Evolutionary conservation across 2,113 vertebrate genomes (phyloP).

Genomic region (Phaethornis superciliosus): DNA sequence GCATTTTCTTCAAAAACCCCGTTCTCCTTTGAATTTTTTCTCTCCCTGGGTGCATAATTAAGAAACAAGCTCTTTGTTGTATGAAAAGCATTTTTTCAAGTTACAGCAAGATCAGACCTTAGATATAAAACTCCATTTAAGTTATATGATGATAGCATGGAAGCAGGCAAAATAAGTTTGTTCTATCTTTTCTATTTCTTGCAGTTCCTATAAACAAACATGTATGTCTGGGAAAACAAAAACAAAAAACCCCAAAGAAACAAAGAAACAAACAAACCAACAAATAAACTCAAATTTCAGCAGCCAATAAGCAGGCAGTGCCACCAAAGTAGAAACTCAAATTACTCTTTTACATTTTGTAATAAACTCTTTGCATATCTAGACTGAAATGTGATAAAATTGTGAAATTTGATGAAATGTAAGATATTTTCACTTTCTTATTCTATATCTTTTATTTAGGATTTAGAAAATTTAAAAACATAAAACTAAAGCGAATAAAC

Average conservation of each 20-base stretch:
- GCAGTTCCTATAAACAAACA: neutral
- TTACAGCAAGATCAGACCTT: neutral
- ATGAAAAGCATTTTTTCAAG: neutral
- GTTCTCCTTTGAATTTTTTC: neutral
- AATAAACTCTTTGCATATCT: neutral
- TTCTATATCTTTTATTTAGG: neutral
- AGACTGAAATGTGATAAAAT: neutral
- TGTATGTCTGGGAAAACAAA: neutral
- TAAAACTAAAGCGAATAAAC: neutral
- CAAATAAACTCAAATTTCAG: neutral
- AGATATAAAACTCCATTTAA: neutral
- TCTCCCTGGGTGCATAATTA: slow-evolving; percentile 11
- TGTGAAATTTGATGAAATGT: neutral
- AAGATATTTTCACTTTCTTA: neutral
- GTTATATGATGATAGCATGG: neutral
- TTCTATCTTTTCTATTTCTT: neutral
- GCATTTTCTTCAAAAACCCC: neutral
- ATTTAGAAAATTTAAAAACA: neutral
- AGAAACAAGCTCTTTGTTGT: neutral
- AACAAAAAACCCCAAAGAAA: neutral
- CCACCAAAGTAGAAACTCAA: neutral
- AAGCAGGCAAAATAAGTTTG: neutral
- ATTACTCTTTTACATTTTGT: neutral
- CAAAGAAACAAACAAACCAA: too few relatives aligned
- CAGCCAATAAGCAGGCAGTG: neutral